Percentiles rank a stretch among this genome's conserved stretches.
phyloP scores from a whole-genome alignment of 2,888 invertebrate genomes.

The Ichneumon xanthorius region DNA sequence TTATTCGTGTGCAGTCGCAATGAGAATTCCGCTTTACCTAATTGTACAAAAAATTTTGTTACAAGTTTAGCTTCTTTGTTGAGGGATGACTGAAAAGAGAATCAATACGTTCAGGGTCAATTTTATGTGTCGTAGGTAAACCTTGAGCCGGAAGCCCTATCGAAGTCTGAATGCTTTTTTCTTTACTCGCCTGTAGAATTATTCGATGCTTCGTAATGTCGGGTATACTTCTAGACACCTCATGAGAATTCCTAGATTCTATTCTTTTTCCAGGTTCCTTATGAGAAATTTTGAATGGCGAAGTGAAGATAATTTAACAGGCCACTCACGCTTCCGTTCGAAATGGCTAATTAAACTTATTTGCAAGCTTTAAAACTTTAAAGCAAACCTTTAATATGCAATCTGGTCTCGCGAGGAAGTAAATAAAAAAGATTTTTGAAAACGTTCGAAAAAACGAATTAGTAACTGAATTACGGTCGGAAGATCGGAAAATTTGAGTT shows the following conservation, averaged over 20 bases:
- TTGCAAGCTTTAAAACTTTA: neutral
- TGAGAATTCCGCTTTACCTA: neutral
- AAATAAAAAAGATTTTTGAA: neutral
- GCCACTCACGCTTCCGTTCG: neutral
- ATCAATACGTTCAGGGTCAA: constrained; percentile 79
- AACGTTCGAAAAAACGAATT: neutral
- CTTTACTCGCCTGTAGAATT: constrained; percentile 2
- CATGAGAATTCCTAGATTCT: no score
- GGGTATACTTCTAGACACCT: neutral
- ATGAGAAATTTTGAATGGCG: no score
- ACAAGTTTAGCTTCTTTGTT: neutral
- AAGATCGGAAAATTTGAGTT: neutral
- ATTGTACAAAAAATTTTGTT: neutral
- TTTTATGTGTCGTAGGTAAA: constrained; percentile 71
- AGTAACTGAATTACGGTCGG: neutral
- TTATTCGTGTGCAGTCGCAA: neutral
- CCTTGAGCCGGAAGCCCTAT: constrained; percentile 76
- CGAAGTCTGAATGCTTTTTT: constrained; percentile 45
- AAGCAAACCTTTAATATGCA: no score
- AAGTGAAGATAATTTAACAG: neutral
- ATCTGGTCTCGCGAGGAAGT: no score
- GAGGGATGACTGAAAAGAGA: constrained; percentile 53
- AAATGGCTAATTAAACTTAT: neutral
- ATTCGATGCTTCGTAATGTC: neutral
- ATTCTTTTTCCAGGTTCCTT: neutral